Conservation (phyloP, 2,888 invertebrate genomes). For the Hypselothyrea guttata region DNA sequence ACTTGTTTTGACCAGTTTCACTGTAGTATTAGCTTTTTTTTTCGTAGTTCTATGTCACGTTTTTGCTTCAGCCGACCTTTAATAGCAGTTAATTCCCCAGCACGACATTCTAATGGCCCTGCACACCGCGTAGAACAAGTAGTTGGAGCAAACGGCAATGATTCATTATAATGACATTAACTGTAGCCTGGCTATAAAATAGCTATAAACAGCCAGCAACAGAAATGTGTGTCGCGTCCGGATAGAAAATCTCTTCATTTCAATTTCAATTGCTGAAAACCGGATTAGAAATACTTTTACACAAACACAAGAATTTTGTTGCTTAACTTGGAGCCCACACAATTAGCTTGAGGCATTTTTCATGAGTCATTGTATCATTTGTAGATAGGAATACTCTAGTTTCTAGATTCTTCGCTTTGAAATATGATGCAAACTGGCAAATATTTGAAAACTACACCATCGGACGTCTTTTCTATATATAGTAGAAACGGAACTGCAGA, state of each 20-base stretch:
- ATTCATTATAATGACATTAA: conserved; percentile 33
- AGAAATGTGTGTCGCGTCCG: conserved; percentile 18
- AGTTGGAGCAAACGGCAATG: conserved; percentile 7
- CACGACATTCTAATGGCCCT: conserved; percentile 36
- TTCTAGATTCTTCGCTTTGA: no score
- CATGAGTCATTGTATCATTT: no score
- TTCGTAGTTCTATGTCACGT: conserved; percentile 20
- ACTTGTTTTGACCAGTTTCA: conserved; percentile 13
- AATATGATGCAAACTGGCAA: no score
- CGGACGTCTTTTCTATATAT: no score
- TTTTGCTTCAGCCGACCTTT: conserved; percentile 52
- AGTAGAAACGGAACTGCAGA: no score
- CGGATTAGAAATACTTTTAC: not conserved
- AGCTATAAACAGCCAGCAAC: conserved; percentile 22
- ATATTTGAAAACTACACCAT: no score
- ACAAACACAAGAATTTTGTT: not conserved
- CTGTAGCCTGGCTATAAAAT: not conserved
- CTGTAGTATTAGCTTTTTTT: not conserved
- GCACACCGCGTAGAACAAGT: not conserved
- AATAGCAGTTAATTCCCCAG: conserved; percentile 51
- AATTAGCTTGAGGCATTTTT: no score
- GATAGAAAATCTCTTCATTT: not conserved
- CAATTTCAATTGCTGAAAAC: conserved; percentile 1
- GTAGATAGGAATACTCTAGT: no score
- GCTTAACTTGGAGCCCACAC: no score